These are phyloP conservation scores for Argynnis bischoffii DNA, from an alignment of 2,888 invertebrate species.

Conservation along the genomic window DNA sequence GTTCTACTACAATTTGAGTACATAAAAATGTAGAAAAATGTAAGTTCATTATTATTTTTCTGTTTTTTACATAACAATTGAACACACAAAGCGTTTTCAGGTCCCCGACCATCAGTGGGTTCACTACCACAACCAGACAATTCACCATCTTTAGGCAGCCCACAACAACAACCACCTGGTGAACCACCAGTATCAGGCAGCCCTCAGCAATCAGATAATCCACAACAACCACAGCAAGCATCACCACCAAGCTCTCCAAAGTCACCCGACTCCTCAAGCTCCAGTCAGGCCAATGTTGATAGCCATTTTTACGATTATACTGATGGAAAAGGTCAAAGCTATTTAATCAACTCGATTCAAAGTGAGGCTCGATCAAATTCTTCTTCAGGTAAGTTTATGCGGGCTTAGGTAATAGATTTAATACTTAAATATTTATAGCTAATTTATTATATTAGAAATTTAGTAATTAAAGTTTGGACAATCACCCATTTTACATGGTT, in stretches of 20 bases:
- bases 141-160: too few relatives aligned
- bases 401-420: too few relatives aligned
- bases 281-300: background rate
- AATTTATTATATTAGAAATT: too few relatives aligned
- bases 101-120: too few relatives aligned
- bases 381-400: background rate
- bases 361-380: background rate
- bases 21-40: too few relatives aligned
- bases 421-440: background rate
- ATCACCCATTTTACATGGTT: too few relatives aligned
- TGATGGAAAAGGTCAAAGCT: background rate
- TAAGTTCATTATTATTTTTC: too few relatives aligned
- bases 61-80: too few relatives aligned
- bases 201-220: background rate
- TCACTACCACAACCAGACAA: too few relatives aligned
- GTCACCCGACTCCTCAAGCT: background rate
- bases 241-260: background rate
- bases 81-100: too few relatives aligned
- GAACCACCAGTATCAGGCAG: background rate
- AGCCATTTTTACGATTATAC: background rate
- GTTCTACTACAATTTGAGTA: too few relatives aligned
- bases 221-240: background rate
- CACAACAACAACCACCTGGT: background rate
- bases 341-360: conserved; percentile 1
- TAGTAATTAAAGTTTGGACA: too few relatives aligned